Evolutionary conservation across 2,797 vertebrate genomes (phyloP), one percentile per base, ranked within the genome.

Genomic region (Anguilla pacifica): DNA sequence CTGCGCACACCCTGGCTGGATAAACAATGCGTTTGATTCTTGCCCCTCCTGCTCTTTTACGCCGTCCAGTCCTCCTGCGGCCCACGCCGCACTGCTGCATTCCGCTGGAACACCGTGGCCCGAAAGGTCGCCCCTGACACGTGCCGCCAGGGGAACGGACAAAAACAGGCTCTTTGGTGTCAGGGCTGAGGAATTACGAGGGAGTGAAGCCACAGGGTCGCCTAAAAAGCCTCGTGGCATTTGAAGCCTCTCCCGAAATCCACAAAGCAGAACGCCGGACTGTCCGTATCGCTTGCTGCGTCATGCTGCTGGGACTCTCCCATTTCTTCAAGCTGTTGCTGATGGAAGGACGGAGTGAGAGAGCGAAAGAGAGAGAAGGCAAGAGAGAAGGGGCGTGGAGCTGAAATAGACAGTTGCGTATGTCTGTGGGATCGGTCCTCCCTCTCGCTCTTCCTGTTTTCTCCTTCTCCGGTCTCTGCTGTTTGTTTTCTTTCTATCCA

Each of bases 131-230:
- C 93, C 64, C 91, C 94, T 46, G 93, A 91, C 92, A 83, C 83
- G 87, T 93, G 92, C 95, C 93, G 94, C 94, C 13, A 95, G 91
- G 91, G 79, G 93, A 95, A 95, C 95, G 93, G 94, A 94, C 64
- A 70, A 94, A 91, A 94, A 95, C 94, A 95, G 94, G 93, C 90
- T 90, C 88, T 85, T 77, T 74, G 89, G 86, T 93, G 89, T 94
- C 92, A 90, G 90, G 82, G 83, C 89, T 92, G 89, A 90, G 92
- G 94, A 94, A 95, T 94, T 94, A 91, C 88, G 92, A 91, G 92
- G 94, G 94, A 93, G 90, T 87, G 89, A 83, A 70, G 92, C 89
- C 86, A 89, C 86, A 91, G 91, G 90, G 94, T 93, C 93, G 90
- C 86, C 85, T 72, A 81, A 90, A 90, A 91, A 95, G 94, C 95